Percentiles rank a stretch among this genome's conserved stretches.
Conservation (phyloP, 2,797 vertebrate genomes). For the Threskiornis aethiopicus region DNA sequence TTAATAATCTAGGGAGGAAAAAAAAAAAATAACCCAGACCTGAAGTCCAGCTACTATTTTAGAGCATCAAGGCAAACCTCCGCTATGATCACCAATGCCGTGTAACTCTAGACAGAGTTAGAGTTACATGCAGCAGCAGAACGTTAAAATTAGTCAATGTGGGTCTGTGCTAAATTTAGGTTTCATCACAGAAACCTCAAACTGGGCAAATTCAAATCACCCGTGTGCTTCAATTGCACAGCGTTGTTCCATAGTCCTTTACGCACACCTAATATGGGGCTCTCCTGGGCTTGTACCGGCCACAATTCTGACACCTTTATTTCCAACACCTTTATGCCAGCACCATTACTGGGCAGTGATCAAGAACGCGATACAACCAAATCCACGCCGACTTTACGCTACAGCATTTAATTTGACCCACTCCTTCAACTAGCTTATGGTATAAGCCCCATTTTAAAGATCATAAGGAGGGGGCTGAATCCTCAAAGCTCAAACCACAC, state of each 20-base stretch:
- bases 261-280: fast-evolving
- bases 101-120: background rate
- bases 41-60: background rate
- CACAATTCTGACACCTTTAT: background rate
- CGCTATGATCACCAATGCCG: fast-evolving
- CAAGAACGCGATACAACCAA: background rate
- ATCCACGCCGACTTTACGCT: fast-evolving
- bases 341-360: background rate
- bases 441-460: background rate
- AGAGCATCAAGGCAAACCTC: background rate
- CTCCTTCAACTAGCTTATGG: background rate
- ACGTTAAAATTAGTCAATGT: background rate
- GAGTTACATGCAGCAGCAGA: background rate
- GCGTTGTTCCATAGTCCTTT: background rate
- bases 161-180: background rate
- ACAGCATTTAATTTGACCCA: background rate
- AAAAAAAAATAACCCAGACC: background rate
- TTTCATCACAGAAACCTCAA: background rate
- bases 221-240: background rate
- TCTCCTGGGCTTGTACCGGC: background rate
- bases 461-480: background rate
- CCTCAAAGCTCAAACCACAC: background rate
- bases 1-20: background rate
- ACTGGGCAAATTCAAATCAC: background rate
- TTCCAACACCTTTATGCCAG: background rate